Evolutionary conservation across 2,113 vertebrate genomes (phyloP), one percentile per base, ranked within the genome.

Genomic region (Paedocypris sp.): DNA sequence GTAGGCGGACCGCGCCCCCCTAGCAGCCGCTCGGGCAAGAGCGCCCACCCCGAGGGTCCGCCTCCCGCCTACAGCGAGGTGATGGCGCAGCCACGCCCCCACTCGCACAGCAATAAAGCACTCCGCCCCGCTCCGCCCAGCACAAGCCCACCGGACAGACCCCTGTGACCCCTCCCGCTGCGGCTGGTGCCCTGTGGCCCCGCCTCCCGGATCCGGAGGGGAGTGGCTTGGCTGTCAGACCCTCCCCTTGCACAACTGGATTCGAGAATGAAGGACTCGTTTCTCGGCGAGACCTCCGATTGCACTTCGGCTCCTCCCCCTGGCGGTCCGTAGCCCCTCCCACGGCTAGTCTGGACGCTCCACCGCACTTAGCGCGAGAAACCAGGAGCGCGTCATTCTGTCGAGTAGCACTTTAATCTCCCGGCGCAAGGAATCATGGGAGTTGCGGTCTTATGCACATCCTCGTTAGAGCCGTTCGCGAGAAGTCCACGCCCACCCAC

Each of bases 31-130:
- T 93, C 92, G 52, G 93, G 95, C 79, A 90, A 96, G 78, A 97
- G 94, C 50, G 91, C 87, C 64, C 86, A 89, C 74, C 89, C 91
- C 88, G 93, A 93, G 73, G 90, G 90, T 35, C 92, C 93, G 1
- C 94, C 94, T 8, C 94, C 94, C 0, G 87, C 94, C 0, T 98
- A 98, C 87, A 96, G 88, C n/a, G 94, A 97, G 83, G 93, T 93
- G 77, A 91, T 93, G 86, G 90, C 92, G 67, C 90, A 87, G 76
- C 48, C 66, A 13, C 90, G 88, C 73, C 90, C 89, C 73, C 91
- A 92, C 89, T 93, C 93, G 91, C 93, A 93, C 84, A 89, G 89
- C 88, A 86, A 86, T 72, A 75, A 83, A 28, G 51, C 70, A 51
- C 65, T 66, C 6, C 80, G 82, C 82, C 80, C 80, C 25, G 50